Evolutionary conservation across 2,888 invertebrate species (phyloP), one percentile per base, ranked within the genome.

Genomic region (Thumatha senex): DNA sequence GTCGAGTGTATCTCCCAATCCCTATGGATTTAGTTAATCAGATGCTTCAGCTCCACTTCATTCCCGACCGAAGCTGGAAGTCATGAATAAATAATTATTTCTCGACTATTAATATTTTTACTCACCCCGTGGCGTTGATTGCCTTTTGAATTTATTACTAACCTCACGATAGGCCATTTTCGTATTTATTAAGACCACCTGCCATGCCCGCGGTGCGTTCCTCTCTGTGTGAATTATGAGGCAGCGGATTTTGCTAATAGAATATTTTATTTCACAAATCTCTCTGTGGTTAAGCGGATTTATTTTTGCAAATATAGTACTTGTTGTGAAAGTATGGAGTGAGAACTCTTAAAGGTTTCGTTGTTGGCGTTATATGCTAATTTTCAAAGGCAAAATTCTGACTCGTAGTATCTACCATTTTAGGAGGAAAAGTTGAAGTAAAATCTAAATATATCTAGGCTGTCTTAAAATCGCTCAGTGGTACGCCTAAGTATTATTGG

Each of bases 71-170:
- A 71, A 74, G 63, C 68, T 74, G 80, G 72, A 84, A 82, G 79
- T 87, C 86, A 90, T 91, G 91, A 90, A 91, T 91, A 88, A 76
- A 80, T 90, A 90, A 91, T 90, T 86, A 88, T 87, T 86, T 88
- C 88, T 84, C 86, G 72, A 80, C 88, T 88, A 87, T 91, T 91
- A 90, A 89, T 90, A 90, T 89, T 91, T 91, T 91, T 91, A 88
- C 86, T 82, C 83, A 78, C 82, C 81, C 86, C 72, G 86, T 79
- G 76, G 87, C 88, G 91, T 89, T 91, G 91, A 91, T 91, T 91
- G 92, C 90, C 89, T 91, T 86, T 86, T 91, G 91, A 90, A 91
- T 91, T 90, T 91, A 91, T 91, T 90, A 90, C 86, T 83, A 85
- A 84, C 84, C 85, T 79, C 70, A 74, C 81, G 78, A 88, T 89